phyloP scores from a whole-genome alignment of 2,888 invertebrate genomes.

The Platerodrilus igneus region DNA sequence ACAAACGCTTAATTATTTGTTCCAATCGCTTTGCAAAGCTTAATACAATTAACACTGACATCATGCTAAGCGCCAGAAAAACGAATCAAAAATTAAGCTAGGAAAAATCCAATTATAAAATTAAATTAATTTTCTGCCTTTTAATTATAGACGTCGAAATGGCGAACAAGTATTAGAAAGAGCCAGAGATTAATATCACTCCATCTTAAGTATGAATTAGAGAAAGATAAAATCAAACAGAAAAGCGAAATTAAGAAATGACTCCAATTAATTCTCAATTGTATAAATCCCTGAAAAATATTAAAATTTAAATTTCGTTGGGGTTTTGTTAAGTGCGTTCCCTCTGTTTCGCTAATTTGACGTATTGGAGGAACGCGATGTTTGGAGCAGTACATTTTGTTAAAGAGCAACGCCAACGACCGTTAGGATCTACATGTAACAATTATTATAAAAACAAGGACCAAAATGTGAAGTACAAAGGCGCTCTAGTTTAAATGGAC shows the following conservation, averaged over 20 bases:
- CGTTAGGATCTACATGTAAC: too few relatives aligned
- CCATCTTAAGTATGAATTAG: slow-evolving; percentile 16
- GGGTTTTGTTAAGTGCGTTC: not conserved
- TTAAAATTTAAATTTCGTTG: slow-evolving; percentile 40
- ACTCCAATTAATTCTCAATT: slow-evolving; percentile 50
- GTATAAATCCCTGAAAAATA: slow-evolving; percentile 46
- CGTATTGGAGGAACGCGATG: too few relatives aligned
- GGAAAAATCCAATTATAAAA: slow-evolving; percentile 49
- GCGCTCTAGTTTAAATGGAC: slow-evolving; percentile 14
- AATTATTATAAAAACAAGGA: slow-evolving; percentile 3
- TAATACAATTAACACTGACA: slow-evolving; percentile 10
- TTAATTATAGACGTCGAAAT: slow-evolving; percentile 47
- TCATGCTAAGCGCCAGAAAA: slow-evolving; percentile 11
- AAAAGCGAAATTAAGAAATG: slow-evolving; percentile 43
- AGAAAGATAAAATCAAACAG: slow-evolving; percentile 21
- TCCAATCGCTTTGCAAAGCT: too few relatives aligned
- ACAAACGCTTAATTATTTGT: too few relatives aligned
- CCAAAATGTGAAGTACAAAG: too few relatives aligned
- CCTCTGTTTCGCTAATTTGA: not conserved
- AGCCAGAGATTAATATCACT: slow-evolving; percentile 18
- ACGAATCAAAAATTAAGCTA: slow-evolving; percentile 23
- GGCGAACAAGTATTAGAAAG: slow-evolving; percentile 33
- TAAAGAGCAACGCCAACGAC: too few relatives aligned
- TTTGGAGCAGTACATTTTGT: too few relatives aligned
- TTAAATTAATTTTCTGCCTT: slow-evolving; percentile 49